Percentiles rank a stretch among this genome's conserved stretches.
Evolutionary conservation across 2,888 invertebrate genomes (phyloP).

Genomic region (Deladenus siricidicola): DNA sequence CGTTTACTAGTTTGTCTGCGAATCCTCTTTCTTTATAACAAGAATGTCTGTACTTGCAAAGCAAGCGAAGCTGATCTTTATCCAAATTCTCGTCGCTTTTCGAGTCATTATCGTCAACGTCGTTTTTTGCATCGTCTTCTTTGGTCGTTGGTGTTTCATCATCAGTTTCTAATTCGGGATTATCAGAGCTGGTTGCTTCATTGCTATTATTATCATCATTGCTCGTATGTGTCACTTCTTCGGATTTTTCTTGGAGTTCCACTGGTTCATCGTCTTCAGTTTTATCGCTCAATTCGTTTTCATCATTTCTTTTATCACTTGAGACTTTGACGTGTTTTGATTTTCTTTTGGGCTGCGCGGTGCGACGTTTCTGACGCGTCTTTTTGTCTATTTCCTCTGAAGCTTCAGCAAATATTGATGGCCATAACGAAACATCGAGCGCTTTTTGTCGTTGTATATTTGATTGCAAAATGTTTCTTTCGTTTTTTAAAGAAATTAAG

Average conservation of each 20-base stretch:
- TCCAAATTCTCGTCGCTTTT: not conserved
- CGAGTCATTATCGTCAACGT: not conserved
- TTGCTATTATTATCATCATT: not conserved
- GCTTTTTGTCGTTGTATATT: too few species aligned
- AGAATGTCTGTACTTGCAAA: constrained; percentile 28
- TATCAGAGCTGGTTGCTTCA: not conserved
- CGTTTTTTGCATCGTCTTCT: not conserved
- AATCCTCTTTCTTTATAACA: constrained; percentile 22
- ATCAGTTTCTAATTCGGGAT: not conserved
- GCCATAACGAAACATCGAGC: too few species aligned
- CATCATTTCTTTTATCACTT: not conserved
- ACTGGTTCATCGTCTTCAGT: not conserved
- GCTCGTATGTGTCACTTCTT: not conserved
- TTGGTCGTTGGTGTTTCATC: not conserved
- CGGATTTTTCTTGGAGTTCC: not conserved
- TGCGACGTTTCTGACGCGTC: not conserved
- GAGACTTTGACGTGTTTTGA: not conserved
- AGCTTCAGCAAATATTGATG: not conserved
- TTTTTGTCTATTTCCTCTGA: not conserved
- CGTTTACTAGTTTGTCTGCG: not conserved
- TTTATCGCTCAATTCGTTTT: not conserved
- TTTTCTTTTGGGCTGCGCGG: not conserved
- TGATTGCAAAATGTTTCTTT: too few species aligned
- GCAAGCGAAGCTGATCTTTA: not conserved
- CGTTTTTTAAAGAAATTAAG: too few species aligned